phyloP scores from a whole-genome alignment of 1,140 invertebrate species.

The Euschistus heros region DNA sequence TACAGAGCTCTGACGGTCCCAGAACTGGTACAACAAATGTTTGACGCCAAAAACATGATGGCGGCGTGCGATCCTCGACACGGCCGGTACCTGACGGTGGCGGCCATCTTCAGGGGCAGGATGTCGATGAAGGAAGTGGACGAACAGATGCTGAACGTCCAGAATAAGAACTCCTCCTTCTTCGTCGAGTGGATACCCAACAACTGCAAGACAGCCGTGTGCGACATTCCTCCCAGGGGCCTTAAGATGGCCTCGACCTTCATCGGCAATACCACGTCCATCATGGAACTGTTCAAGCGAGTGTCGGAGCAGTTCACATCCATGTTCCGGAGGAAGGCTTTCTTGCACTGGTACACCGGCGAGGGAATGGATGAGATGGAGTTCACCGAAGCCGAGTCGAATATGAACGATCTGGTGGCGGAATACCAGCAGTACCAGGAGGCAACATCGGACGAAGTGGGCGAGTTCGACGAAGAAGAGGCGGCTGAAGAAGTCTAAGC shows the following conservation, averaged over 20 bases:
- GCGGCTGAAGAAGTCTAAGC: constrained; percentile 8
- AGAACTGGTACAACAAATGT: constrained; percentile 53
- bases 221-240: constrained; percentile 55
- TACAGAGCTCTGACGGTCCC: constrained; percentile 55
- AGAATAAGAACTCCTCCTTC: constrained; percentile 58
- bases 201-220: constrained; percentile 61
- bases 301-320: constrained; percentile 63
- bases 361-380: constrained; percentile 75
- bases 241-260: constrained; percentile 58
- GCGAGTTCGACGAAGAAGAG: constrained; percentile 33
- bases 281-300: constrained; percentile 70
- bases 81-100: constrained; percentile 46
- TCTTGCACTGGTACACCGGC: constrained; percentile 44
- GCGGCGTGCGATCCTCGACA: constrained; percentile 60
- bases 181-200: constrained; percentile 74
- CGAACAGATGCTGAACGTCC: constrained; percentile 60
- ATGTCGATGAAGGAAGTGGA: constrained; percentile 46
- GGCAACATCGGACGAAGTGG: constrained; percentile 33
- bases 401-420: constrained; percentile 71
- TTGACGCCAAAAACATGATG: constrained; percentile 42
- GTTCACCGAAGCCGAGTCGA: constrained; percentile 62
- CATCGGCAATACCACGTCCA: constrained; percentile 59
- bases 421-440: constrained; percentile 75
- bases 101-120: constrained; percentile 62
- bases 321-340: constrained; percentile 59